Base-by-base conservation (phyloP, 2,888 invertebrate genomes). In the Meteorus cinctellus region DNA sequence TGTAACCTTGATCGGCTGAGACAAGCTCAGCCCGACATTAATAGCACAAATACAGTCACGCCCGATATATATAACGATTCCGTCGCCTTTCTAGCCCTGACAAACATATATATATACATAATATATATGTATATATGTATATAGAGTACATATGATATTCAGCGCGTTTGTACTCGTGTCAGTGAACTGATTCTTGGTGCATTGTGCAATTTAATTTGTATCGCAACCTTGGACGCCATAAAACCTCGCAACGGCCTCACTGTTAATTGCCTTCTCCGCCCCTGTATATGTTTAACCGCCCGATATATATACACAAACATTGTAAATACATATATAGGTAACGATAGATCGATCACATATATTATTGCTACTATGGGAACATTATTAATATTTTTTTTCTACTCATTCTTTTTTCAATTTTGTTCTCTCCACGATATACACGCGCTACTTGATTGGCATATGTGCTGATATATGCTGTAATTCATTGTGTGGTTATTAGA, bases 171-270 rank as follows among this genome's bases (percentile, higher is more conserved):
- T 62, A 81, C 78, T 79, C 82, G 84, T 83, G 81, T 81, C 83
- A 82, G 84, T 82, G 85, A 82, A 85, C 84, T 81, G 83, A 84
- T 85, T 84, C 84, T 82, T 81, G 80, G 72, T 71, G 79, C 77
- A 85, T 86, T 86, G 83, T 82, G 85, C 84, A 86, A 86, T 82
- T 82, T 83, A 81, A 85, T 83, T 84, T 79, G 82, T 81, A 81
- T 74, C 71, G 77, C 82, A 85, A 85, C 85, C 86, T 86, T 85
- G 86, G 77, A 70, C 75, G 78, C 78, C 72, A 75, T 77, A 74
- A 77, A 79, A 78, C 75, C 60, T 78, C 76, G 69, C 74, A 63
- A 77, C 76, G 77, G 76, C 81, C 77, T 77, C 78, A 77, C 77
- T 81, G 80, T 83, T 82, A 81, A 84, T 85, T 84, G 81, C 82